Evolutionary conservation across 2,888 invertebrate species (phyloP).

Genomic region (Drosophila incognita): DNA sequence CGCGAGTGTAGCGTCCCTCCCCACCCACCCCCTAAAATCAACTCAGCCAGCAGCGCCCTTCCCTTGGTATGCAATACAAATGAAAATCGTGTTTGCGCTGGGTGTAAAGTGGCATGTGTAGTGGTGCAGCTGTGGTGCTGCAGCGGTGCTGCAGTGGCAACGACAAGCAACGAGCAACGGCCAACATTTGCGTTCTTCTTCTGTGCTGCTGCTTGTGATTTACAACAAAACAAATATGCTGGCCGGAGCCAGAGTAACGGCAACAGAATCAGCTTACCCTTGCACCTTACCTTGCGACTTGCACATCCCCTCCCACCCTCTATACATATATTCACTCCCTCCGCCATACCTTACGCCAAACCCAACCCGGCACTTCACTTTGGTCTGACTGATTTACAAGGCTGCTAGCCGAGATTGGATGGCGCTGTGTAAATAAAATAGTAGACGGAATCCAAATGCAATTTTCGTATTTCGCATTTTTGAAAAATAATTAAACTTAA

Average conservation of each 20-base stretch:
- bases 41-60: background rate
- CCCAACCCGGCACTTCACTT: slow-evolving; percentile 30
- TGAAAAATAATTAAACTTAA: slow-evolving; percentile 78
- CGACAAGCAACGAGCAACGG: slow-evolving; percentile 31
- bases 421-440: slow-evolving; percentile 81
- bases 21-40: background rate
- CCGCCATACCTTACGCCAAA: background rate
- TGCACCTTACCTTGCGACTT: slow-evolving; percentile 53
- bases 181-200: slow-evolving; percentile 59
- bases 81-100: slow-evolving; percentile 79
- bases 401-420: slow-evolving; percentile 80
- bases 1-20: slow-evolving; percentile 26
- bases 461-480: slow-evolving; percentile 80
- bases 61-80: slow-evolving; percentile 67
- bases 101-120: slow-evolving; percentile 80
- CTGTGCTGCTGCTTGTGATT: slow-evolving; percentile 67
- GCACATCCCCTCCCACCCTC: background rate
- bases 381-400: slow-evolving; percentile 80
- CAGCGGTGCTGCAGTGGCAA: slow-evolving; percentile 34
- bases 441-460: slow-evolving; percentile 74
- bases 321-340: background rate
- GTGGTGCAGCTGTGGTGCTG: slow-evolving; percentile 73
- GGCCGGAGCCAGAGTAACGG: slow-evolving; percentile 34
- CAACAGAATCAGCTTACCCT: slow-evolving; percentile 43
- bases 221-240: slow-evolving; percentile 82